Evolutionary conservation across 2,797 vertebrate species (phyloP), one percentile per base, ranked within the genome.

Genomic region (Squalus acanthias): DNA sequence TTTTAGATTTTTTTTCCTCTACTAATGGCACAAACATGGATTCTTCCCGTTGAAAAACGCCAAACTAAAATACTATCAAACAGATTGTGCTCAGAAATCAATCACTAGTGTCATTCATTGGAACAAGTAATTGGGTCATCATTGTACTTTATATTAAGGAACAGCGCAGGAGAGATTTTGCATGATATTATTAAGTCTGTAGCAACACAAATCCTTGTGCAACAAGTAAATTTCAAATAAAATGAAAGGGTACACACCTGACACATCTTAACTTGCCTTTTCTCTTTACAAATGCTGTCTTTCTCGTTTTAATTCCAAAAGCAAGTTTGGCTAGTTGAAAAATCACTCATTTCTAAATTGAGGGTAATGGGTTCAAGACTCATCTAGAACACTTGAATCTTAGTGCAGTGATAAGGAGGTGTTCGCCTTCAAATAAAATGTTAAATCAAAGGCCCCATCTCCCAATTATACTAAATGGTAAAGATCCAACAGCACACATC

Each of bases 61-160:
- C 70, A 33, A 50, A 95, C 74, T 95, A 74, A 95, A 74, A 95
- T 95, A 74, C 94, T 57, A 53, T 53, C 13, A 72, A 74, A 74
- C 70, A 33, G 70, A 95, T n/a, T 72, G 50, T n/a, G 13, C 6
- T 95, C 70, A n/a, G 13, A 74, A 95, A 76, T 39, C 94, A 95
- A 50, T 57, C 70, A 76, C 50, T 72, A 60, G 46, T n/a, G 15
- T 33, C 70, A 33, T 57, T 60, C 29, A 57, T 76, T 95, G 72
- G 76, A 74, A 74, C 46, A 95, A 57, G 20, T 8, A 93, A 93
- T 67, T 22, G 63, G 17, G 17, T 39, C n/a, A 67, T 93, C 63
- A 46, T 53, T 57, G 24, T 76, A 95, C 46, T 33, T 7, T 60
- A 57, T 60, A 57, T 74, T 29, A 46, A 74, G 29, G 50, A 95